Conservation (phyloP, 2,113 vertebrate genomes). For the Dolichallabes microphthalmus region DNA sequence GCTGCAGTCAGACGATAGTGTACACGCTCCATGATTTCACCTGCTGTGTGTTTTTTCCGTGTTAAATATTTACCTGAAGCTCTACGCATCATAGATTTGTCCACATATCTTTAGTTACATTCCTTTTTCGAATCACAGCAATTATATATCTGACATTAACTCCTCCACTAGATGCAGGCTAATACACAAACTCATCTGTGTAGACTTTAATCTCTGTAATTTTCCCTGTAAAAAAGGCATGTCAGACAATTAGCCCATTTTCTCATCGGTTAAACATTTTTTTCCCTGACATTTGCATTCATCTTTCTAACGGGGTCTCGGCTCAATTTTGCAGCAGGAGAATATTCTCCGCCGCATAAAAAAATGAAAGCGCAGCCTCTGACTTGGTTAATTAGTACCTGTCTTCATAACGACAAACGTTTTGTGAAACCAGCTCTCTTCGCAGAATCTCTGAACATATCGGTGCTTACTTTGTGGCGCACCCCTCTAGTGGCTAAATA, state of each 20-base stretch:
- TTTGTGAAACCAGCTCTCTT: not conserved
- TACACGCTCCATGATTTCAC: not conserved
- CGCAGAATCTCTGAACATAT: conserved; percentile 8
- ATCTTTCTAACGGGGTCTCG: not conserved
- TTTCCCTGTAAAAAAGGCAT: conserved; percentile 12
- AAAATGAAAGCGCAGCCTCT: conserved; percentile 5
- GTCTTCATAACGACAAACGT: conserved; percentile 2
- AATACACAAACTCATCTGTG: not conserved
- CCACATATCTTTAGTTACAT: not conserved
- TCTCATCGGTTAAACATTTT: conserved; percentile 1
- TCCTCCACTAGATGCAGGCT: not conserved
- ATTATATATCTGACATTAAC: not conserved
- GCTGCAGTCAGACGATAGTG: conserved; percentile 25
- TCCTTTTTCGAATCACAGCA: not conserved
- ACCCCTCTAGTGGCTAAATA: conserved; percentile 18
- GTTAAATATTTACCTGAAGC: conserved; percentile 19
- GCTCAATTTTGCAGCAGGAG: conserved; percentile 17
- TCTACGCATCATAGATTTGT: not conserved
- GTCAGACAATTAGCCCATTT: conserved; percentile 22
- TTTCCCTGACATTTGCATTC: conserved; percentile 20
- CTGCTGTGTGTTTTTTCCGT: conserved; percentile 18
- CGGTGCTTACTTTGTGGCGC: not conserved
- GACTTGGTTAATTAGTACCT: conserved; percentile 22
- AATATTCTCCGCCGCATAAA: not conserved
- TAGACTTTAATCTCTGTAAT: conserved; percentile 11